Evolutionary conservation across 2,797 vertebrate genomes (phyloP).

Genomic region (Zalophus californianus): DNA sequence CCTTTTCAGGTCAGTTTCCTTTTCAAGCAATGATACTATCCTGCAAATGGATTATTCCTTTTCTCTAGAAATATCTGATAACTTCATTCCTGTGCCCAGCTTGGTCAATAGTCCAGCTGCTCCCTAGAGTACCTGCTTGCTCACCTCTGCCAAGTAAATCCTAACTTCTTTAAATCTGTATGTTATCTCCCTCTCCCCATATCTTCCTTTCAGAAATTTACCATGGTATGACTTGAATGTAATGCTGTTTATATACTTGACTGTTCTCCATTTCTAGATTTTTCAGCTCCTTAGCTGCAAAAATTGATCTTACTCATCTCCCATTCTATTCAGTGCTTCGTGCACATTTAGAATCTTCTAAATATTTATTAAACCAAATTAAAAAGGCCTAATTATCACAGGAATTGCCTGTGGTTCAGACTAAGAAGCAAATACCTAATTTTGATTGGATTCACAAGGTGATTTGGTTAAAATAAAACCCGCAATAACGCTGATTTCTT

Average conservation of each 20-base stretch:
- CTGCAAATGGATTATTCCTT: neutral
- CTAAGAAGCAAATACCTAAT: conserved; percentile 52
- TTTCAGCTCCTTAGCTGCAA: neutral
- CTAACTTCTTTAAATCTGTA: neutral
- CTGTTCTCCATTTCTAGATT: conserved; percentile 27
- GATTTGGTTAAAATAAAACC: conserved; percentile 64
- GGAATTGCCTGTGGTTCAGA: conserved; percentile 17
- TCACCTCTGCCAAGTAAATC: neutral
- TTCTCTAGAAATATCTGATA: neutral
- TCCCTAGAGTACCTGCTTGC: neutral
- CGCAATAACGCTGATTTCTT: conserved; percentile 50
- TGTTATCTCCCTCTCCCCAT: neutral
- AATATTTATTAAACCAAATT: conserved; percentile 74
- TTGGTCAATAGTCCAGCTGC: neutral
- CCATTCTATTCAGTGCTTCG: conserved; percentile 9
- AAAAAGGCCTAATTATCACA: conserved; percentile 48
- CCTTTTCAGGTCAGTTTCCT: neutral
- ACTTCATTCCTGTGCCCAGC: neutral
- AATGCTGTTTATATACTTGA: neutral
- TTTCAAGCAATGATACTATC: neutral
- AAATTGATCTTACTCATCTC: neutral
- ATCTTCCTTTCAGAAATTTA: conserved; percentile 46
- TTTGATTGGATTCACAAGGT: conserved; percentile 56
- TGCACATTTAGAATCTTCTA: conserved; percentile 11
- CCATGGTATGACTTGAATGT: neutral